A percentile compares a stretch with the other conserved stretches of the same genome.
phyloP scores from a whole-genome alignment of 2,888 invertebrate species.

The Ectobius pallidus region DNA sequence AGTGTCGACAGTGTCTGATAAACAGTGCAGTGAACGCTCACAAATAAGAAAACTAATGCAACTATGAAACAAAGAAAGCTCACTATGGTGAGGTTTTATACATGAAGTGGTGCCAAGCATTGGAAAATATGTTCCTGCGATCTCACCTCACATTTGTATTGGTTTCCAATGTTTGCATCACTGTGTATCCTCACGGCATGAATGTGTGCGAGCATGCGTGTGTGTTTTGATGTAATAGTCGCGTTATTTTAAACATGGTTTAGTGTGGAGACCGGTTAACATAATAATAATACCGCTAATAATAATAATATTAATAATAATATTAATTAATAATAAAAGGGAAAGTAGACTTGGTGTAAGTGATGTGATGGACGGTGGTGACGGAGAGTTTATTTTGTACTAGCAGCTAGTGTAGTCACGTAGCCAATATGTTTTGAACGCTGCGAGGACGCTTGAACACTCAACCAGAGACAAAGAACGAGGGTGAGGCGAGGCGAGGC shows the following conservation, averaged over 20 bases:
- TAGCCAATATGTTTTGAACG: too few species aligned
- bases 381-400: conserved; percentile 30
- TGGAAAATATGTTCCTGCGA: conserved; percentile 15
- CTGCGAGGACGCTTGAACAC: too few species aligned
- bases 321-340: conserved; percentile 23
- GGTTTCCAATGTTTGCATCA: conserved; percentile 21
- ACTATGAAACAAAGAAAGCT: conserved; percentile 6
- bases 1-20: conserved; percentile 63
- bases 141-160: background rate
- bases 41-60: too few species aligned
- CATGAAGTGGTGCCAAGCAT: conserved; percentile 16
- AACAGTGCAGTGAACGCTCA: background rate
- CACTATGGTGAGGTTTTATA: conserved; percentile 29
- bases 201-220: conserved; percentile 15
- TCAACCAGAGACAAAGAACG: too few species aligned
- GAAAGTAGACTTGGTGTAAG: too few species aligned
- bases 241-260: conserved; percentile 26
- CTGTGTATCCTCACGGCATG: too few species aligned
- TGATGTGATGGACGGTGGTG: too few species aligned
- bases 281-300: conserved; percentile 25
- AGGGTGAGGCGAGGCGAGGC: too few species aligned
- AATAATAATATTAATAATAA: conserved; percentile 22
- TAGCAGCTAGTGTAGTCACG: conserved; percentile 29
- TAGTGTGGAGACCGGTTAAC: conserved; percentile 23
- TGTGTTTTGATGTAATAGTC: conserved; percentile 22